These are phyloP conservation scores for Oxygymnocypris stewartii DNA, from an alignment of 2,113 vertebrate genomes.

Conservation along the genomic window DNA sequence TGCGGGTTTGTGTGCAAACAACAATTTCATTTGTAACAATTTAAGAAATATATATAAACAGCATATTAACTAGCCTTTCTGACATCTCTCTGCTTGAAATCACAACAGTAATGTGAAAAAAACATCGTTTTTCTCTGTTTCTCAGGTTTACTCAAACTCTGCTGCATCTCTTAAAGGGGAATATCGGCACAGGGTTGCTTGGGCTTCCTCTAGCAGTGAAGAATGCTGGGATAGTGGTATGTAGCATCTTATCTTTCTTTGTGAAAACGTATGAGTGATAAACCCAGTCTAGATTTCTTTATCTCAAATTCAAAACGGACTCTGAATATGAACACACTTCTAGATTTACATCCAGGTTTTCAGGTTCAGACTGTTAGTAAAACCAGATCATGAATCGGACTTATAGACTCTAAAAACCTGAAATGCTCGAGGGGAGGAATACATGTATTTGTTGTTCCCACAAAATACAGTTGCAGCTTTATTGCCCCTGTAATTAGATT, in stretches of 20 bases:
- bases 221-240: constrained; percentile 86
- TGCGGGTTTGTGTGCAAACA: background rate
- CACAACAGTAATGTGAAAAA: background rate
- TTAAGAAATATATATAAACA: too few relatives aligned
- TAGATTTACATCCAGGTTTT: background rate
- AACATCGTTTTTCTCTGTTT: background rate
- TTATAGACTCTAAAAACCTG: background rate
- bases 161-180: constrained; percentile 86
- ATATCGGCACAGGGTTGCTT: constrained; percentile 87
- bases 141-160: constrained; percentile 83
- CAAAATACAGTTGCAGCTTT: background rate
- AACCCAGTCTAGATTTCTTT: background rate
- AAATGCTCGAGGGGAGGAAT: background rate
- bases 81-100: background rate
- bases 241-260: constrained; percentile 34
- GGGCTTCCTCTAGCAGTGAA: constrained; percentile 86
- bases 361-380: background rate
- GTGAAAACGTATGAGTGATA: background rate
- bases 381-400: background rate
- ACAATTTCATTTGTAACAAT: background rate
- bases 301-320: background rate
- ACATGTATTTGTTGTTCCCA: background rate
- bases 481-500: background rate
- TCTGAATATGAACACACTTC: background rate
- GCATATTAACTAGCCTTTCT: background rate